Base-by-base conservation (phyloP, 2,113 vertebrate genomes). In the Tyto alba region DNA sequence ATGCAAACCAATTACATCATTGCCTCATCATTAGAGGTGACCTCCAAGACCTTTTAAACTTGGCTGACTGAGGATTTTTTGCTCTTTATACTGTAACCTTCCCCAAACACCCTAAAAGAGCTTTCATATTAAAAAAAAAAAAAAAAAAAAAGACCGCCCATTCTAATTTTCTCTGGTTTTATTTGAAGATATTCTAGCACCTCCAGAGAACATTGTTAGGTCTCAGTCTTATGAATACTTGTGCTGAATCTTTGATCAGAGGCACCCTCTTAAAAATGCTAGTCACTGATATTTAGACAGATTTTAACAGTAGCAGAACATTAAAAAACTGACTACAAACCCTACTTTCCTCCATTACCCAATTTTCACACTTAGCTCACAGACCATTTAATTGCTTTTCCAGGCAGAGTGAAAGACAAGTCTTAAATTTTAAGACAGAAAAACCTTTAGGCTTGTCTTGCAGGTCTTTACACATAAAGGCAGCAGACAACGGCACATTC, bases 361-460 rank as follows among this genome's bases (percentile, higher is more conserved):
- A 45, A 53, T 88, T 95, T 92, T 94, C 94, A 96, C 95, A 79
- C 90, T 96, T 94, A 92, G 90, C 88, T 96, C 95, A 96, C 82
- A 85, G 89, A 57, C 73, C 41, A 95, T 72, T 95, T 96, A 89
- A 96, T 95, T 93, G 89, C 80, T 96, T 96, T 96, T 93, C 86
- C 84, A 96, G 76, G 59, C 75, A 93, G 74, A 89, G 60, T 93
- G 84, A 96, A 91, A 92, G 83, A 67, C 40, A 82, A 66, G 90
- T 92, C 86, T 89, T 92, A 88, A 90, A 95, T 85, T 95, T 92
- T 68, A 64, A 78, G 80, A 56, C 11, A 68, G 27, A 72, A 94
- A 96, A 96, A n/a, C n/a, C 94, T 95, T 66, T 22, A 90, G 73
- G 76, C 45, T 89, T 84, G 62, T 90, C 95, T 81, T 77, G 40